A percentile compares a stretch with the other conserved stretches of the same genome.
phyloP scores from a whole-genome alignment of 2,888 invertebrate species.

The Eupithecia insigniata region DNA sequence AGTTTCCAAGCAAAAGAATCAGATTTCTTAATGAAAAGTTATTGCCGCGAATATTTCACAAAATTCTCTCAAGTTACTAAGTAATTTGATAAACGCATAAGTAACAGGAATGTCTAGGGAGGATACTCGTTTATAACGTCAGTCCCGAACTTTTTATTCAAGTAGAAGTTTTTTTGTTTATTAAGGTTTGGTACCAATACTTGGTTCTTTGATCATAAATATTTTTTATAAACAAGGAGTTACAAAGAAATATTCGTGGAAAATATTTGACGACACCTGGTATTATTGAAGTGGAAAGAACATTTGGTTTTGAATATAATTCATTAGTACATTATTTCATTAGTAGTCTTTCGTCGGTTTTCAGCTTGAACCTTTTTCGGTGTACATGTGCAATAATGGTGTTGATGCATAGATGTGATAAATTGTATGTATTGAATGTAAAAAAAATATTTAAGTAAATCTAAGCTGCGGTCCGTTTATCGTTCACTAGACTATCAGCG shows the following conservation, averaged over 20 bases:
- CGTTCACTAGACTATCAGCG: too few species aligned
- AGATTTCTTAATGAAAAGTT: slow-evolving; percentile 16
- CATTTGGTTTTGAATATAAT: too few species aligned
- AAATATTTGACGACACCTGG: neutral
- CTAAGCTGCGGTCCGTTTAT: too few species aligned
- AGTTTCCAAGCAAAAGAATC: slow-evolving; percentile 21
- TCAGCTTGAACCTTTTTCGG: too few species aligned
- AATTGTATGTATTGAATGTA: too few species aligned
- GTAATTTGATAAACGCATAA: slow-evolving; percentile 23
- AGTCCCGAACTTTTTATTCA: slow-evolving; percentile 17
- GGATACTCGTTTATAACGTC: slow-evolving; percentile 11
- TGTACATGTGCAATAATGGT: too few species aligned
- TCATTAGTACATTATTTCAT: too few species aligned
- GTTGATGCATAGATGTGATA: too few species aligned
- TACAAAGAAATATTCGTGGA: neutral
- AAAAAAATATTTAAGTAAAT: too few species aligned
- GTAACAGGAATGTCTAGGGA: slow-evolving; percentile 16
- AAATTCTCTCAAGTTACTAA: slow-evolving; percentile 19
- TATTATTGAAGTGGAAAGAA: neutral
- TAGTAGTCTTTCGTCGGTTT: neutral
- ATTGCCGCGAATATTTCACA: slow-evolving; percentile 15
- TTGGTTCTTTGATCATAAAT: neutral
- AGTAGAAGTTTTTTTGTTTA: slow-evolving; percentile 17
- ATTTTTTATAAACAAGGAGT: neutral
- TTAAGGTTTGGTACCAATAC: slow-evolving; percentile 10